Percentiles rank a stretch among this genome's conserved stretches.
Evolutionary conservation across 2,888 invertebrate genomes (phyloP).

Genomic region (Chrysolina haemoptera): DNA sequence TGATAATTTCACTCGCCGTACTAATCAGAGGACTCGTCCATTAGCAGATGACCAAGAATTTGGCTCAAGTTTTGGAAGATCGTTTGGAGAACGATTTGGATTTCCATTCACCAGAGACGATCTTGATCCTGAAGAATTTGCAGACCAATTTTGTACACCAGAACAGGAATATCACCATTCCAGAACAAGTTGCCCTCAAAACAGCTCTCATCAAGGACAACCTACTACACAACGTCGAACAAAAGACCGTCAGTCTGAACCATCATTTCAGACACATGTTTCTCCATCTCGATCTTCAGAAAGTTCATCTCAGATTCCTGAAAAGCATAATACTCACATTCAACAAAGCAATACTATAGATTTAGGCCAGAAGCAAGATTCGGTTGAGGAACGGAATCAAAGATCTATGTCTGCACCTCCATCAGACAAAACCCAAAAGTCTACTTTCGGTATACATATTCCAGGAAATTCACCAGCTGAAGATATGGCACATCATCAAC

Average conservation of each 20-base stretch:
- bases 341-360: constrained; percentile 82
- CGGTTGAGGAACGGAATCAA: constrained; percentile 76
- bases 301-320: constrained; percentile 57
- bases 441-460: neutral
- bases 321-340: constrained; percentile 50
- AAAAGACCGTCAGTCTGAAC: constrained; percentile 34
- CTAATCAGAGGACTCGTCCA: constrained; percentile 57
- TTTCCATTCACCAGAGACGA: constrained; percentile 63
- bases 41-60: constrained; percentile 66
- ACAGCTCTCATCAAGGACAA: constrained; percentile 25
- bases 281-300: constrained; percentile 45
- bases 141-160: constrained; percentile 18
- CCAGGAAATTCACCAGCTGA: constrained; percentile 14
- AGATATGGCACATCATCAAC: constrained; percentile 35
- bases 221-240: constrained; percentile 11
- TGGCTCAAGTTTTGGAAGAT: constrained; percentile 53
- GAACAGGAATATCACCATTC: constrained; percentile 15
- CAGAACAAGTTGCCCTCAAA: constrained; percentile 9
- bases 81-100: constrained; percentile 67
- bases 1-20: constrained; percentile 64
- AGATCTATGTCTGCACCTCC: constrained; percentile 89
- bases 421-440: constrained; percentile 71
- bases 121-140: constrained; percentile 36
- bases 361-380: constrained; percentile 79
- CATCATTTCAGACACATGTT: constrained; percentile 30